Conservation (phyloP, 2,113 vertebrate genomes). For the Ictalurus punctatus region DNA sequence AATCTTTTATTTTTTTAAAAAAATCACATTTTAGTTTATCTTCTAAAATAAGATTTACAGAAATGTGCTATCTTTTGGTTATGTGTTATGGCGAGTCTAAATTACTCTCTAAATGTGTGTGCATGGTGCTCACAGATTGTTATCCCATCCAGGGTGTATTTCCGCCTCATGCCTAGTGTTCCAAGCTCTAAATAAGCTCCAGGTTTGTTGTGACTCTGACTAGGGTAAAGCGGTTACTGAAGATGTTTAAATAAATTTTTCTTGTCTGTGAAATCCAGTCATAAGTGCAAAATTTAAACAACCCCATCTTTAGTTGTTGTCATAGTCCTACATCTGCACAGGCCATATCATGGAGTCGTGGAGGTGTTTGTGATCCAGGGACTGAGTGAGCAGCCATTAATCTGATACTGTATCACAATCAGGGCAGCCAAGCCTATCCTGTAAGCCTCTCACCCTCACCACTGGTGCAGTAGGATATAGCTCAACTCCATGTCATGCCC, state of each 20-base stretch:
- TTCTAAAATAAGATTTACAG: neutral
- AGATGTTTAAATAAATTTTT: neutral
- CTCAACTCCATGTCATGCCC: conserved; percentile 47
- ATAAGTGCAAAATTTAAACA: neutral
- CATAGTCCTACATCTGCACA: neutral
- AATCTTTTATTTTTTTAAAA: neutral
- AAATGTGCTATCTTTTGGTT: neutral
- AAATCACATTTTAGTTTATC: neutral
- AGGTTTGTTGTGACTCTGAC: neutral
- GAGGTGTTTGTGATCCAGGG: neutral
- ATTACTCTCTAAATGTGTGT: neutral
- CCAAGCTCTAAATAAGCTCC: neutral
- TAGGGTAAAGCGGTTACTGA: neutral
- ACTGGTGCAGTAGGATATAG: conserved; percentile 56
- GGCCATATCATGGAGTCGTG: neutral
- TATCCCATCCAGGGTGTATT: neutral
- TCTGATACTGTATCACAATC: conserved; percentile 56
- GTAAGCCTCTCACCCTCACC: conserved; percentile 34
- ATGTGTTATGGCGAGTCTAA: neutral
- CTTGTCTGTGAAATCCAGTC: neutral
- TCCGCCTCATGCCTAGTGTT: neutral
- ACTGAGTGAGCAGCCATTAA: conserved; percentile 20
- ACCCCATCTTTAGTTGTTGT: neutral
- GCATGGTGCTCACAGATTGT: neutral
- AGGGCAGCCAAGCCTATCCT: neutral